Evolutionary conservation across 1,140 invertebrate species (phyloP).

Genomic region (Plodia interpunctella): DNA sequence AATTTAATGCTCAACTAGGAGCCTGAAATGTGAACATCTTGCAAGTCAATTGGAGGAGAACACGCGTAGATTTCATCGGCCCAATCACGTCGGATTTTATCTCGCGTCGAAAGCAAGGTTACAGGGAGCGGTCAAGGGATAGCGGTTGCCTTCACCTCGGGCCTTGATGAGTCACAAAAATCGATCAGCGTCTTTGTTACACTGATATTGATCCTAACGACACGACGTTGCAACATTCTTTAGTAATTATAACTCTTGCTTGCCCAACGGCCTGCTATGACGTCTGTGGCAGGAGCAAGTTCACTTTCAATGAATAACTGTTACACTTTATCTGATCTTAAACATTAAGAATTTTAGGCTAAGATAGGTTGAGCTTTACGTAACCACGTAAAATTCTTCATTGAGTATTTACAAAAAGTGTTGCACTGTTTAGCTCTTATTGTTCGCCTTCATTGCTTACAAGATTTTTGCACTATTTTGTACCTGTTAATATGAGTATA

Average conservation of each 20-base stretch:
- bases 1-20: constrained; percentile 12
- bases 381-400: too few relatives aligned
- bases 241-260: constrained; percentile 51
- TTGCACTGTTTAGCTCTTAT: too few relatives aligned
- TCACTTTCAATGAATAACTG: constrained; percentile 46
- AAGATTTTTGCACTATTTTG: too few relatives aligned
- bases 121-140: constrained; percentile 69
- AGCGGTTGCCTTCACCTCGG: constrained; percentile 53
- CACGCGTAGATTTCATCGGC: constrained; percentile 29
- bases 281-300: constrained; percentile 39
- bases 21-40: not conserved
- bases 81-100: constrained; percentile 57
- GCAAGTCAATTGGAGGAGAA: not conserved
- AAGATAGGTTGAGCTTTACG: too few relatives aligned
- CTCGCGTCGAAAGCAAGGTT: constrained; percentile 67
- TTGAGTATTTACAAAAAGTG: too few relatives aligned
- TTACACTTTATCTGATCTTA: constrained; percentile 54
- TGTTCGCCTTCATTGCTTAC: constrained; percentile 23
- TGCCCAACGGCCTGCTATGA: constrained; percentile 29
- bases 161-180: constrained; percentile 55
- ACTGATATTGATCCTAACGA: constrained; percentile 51
- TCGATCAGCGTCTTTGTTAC: constrained; percentile 42
- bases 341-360: constrained; percentile 32
- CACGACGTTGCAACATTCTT: constrained; percentile 47
- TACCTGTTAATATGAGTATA: too few relatives aligned